phyloP scores from a whole-genome alignment of 1,140 invertebrate genomes.

The Phymastichus coffea region DNA sequence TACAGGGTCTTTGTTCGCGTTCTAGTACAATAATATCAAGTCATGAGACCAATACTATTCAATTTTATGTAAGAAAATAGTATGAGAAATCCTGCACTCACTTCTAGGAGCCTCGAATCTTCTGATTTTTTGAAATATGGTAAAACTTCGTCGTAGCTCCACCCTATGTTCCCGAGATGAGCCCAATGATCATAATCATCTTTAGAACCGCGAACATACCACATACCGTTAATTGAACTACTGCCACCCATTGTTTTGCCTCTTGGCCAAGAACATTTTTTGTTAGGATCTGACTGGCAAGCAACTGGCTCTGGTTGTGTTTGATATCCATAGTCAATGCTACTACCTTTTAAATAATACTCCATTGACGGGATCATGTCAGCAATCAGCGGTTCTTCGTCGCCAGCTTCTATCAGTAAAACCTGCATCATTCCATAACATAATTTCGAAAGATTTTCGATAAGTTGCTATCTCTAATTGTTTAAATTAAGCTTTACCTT shows the following conservation, averaged over 20 bases:
- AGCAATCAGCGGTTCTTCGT: neutral
- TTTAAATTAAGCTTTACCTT: neutral
- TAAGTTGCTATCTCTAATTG: neutral
- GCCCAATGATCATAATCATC: constrained; percentile 57
- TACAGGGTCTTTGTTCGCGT: neutral
- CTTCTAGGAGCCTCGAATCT: neutral
- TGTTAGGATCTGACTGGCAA: constrained; percentile 47
- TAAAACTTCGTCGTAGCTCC: constrained; percentile 61
- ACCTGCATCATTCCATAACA: neutral
- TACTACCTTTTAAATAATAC: neutral
- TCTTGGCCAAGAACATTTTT: constrained; percentile 42
- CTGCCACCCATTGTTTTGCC: constrained; percentile 60
- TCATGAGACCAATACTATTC: neutral
- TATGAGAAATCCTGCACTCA: neutral
- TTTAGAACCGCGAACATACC: constrained; percentile 64
- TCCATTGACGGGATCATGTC: neutral
- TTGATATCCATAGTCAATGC: constrained; percentile 5
- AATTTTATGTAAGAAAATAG: too few species aligned
- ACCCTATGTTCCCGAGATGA: constrained; percentile 52
- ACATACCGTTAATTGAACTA: constrained; percentile 63
- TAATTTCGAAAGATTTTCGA: neutral
- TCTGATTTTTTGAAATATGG: constrained; percentile 60
- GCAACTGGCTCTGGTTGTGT: constrained; percentile 56
- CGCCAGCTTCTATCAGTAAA: constrained; percentile 14
- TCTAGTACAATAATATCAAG: neutral